These are phyloP conservation scores for Antheraea pernyi DNA, from an alignment of 1,140 invertebrate species.

Conservation along the genomic window DNA sequence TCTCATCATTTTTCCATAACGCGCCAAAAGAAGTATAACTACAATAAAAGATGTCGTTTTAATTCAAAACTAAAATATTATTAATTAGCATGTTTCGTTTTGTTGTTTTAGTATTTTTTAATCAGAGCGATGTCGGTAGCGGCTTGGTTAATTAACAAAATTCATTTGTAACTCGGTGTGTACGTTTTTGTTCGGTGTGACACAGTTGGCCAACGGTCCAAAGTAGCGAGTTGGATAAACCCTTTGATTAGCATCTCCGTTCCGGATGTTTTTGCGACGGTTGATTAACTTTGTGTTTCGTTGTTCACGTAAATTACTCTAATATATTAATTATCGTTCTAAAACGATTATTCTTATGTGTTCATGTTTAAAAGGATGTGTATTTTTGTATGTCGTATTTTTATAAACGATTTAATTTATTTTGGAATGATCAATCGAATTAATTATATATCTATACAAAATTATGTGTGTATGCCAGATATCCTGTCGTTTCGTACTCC, in stretches of 20 bases:
- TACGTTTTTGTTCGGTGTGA: background rate
- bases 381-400: no score
- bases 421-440: no score
- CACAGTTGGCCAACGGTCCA: background rate
- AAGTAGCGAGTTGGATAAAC: background rate
- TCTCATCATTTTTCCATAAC: no score
- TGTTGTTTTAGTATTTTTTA: slow-evolving; percentile 1
- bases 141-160: background rate
- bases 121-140: background rate
- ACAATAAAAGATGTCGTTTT: no score
- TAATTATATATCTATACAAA: no score
- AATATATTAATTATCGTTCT: background rate
- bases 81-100: no score
- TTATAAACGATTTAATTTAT: no score
- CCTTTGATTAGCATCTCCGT: background rate
- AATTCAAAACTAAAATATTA: no score
- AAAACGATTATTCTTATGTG: background rate
- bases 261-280: background rate
- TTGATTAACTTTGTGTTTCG: background rate
- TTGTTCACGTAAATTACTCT: background rate
- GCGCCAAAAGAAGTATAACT: no score
- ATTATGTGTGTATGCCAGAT: no score
- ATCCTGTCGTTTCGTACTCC: no score
- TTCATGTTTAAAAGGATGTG: no score
- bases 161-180: background rate